phyloP scores from a whole-genome alignment of 2,797 vertebrate species.

The Hoplostethus atlanticus region DNA sequence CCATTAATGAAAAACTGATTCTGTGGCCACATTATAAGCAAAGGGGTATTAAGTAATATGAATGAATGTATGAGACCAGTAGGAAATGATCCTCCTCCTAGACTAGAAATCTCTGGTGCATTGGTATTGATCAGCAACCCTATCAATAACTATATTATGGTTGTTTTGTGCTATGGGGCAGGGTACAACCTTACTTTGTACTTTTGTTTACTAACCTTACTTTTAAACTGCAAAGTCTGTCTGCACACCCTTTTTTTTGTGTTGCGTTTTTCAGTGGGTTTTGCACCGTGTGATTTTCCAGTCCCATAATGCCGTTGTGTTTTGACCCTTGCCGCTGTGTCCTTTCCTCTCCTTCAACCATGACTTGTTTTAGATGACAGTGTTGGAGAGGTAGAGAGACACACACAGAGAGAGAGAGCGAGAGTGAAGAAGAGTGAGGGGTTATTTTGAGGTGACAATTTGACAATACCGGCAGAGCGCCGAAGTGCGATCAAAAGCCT shows the following conservation, averaged over 20 bases:
- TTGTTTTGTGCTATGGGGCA: no score
- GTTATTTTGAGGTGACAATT: conserved; percentile 63
- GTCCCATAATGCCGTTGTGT: conserved; percentile 22
- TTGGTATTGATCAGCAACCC: no score
- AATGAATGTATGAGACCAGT: no score
- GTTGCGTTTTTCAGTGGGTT: conserved; percentile 13
- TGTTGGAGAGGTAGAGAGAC: conserved; percentile 2
- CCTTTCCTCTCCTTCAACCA: conserved; percentile 53
- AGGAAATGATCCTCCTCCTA: no score
- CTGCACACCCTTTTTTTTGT: background rate
- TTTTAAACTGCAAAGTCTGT: background rate
- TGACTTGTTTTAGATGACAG: conserved; percentile 53
- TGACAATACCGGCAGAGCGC: conserved; percentile 58
- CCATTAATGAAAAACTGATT: no score
- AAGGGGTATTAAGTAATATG: no score
- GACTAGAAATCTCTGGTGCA: no score
- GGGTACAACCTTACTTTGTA: no score
- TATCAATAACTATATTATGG: no score
- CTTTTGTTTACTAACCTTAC: no score
- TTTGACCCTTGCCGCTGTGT: conserved; percentile 39
- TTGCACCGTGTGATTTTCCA: conserved; percentile 29
- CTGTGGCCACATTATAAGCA: no score
- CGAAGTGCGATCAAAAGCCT: conserved; percentile 61
- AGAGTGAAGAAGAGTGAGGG: conserved; percentile 3
- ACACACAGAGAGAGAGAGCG: background rate